Base-by-base conservation (phyloP, 2,113 vertebrate species). In the Cyprinus carpio region DNA sequence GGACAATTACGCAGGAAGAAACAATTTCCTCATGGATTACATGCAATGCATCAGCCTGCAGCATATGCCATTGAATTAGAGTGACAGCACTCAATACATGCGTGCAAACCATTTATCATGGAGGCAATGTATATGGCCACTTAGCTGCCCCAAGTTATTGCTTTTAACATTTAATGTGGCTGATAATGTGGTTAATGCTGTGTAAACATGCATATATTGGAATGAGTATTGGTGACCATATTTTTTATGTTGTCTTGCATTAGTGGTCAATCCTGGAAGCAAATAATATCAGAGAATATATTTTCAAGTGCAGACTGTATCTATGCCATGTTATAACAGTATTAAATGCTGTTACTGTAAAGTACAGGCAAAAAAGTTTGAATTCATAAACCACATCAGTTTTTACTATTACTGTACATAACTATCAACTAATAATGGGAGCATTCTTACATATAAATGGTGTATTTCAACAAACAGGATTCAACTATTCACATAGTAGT, bases 11-110 rank as follows among this genome's bases (percentile, higher is more conserved):
- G n/a, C 64, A 80, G 74, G 74, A 40, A 80, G 31, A 40, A 64
- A 67, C 56, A 65, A 31, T 81, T 78, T 84, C 62, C 83, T 84
- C 56, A 77, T 77, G 58, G 40, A 49, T 51, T 51, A 29, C 72
- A 76, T 76, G 25, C 75, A 5, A 16, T 76, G 43, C 27, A 5
- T 31, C 46, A 60, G 56, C 56, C 54, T 16, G 7, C n/a, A 16
- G 23, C 54, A 62, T 27, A 40, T 40, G 51, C 5, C 40, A 16
- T 15, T 74, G 71, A 46, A 74, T 46, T 74, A 74, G 4, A 46
- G 23, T 46, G 71, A 13, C 12, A 25, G 71, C 5, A 25, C 40
- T 74, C 40, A 46, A 25, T 49, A 16, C 72, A 75, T 72, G 69
- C 2, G 10, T 37, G 34, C 34, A 72, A 72, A 49, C n/a, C 20